Evolutionary conservation across 1,140 invertebrate genomes (phyloP).

Genomic region (Drosophila bipectinata): DNA sequence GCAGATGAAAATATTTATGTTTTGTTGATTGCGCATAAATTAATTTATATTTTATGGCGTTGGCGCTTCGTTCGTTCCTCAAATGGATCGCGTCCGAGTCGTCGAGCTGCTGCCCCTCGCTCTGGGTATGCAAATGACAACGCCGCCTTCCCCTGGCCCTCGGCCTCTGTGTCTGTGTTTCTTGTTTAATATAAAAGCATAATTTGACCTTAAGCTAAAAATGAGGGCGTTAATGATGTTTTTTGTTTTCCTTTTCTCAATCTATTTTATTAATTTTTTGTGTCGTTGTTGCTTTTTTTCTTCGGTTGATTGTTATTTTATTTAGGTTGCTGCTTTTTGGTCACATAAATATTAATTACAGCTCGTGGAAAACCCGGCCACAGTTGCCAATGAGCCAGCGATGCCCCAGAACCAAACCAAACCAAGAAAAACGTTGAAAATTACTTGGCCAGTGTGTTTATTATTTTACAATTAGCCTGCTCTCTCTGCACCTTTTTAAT

Average conservation of each 20-base stretch:
- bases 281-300: slow-evolving; percentile 7
- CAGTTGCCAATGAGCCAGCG: slow-evolving; percentile 16
- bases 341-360: slow-evolving; percentile 77
- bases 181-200: slow-evolving; percentile 72
- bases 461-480: slow-evolving; percentile 47
- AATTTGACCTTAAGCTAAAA: slow-evolving; percentile 80
- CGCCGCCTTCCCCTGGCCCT: slow-evolving; percentile 2
- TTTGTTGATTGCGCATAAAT: slow-evolving; percentile 83
- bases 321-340: slow-evolving; percentile 61
- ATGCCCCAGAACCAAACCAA: slow-evolving; percentile 25
- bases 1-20: slow-evolving; percentile 83
- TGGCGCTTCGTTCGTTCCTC: slow-evolving; percentile 77
- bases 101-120: slow-evolving; percentile 1
- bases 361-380: slow-evolving; percentile 49
- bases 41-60: slow-evolving; percentile 83
- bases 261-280: slow-evolving; percentile 58
- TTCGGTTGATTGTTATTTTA: slow-evolving; percentile 42
- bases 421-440: slow-evolving; percentile 14
- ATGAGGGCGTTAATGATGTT: slow-evolving; percentile 82
- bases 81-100: slow-evolving; percentile 63
- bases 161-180: slow-evolving; percentile 19
- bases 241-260: slow-evolving; percentile 62
- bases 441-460: slow-evolving; percentile 36
- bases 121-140: slow-evolving; percentile 61
- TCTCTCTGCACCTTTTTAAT: slow-evolving; percentile 61